Percentiles rank a stretch among this genome's conserved stretches.
phyloP scores from a whole-genome alignment of 2,888 invertebrate species.

The Scrobipalpa atriplicella region DNA sequence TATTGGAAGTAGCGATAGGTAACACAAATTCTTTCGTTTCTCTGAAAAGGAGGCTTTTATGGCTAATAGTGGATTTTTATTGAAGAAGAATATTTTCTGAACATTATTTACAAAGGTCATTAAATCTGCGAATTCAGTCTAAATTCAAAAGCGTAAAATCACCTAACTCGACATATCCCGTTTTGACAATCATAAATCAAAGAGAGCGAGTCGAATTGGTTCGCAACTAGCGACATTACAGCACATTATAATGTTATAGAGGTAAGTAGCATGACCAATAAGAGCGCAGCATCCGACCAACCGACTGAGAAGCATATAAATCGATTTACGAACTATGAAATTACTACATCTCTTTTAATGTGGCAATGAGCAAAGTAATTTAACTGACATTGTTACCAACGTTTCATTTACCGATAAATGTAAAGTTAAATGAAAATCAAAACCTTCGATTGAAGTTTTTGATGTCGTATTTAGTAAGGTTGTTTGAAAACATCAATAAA shows the following conservation, averaged over 20 bases:
- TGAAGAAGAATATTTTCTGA: too few relatives aligned
- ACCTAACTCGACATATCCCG: conserved; percentile 13
- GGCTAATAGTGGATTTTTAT: too few relatives aligned
- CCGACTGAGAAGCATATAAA: neutral
- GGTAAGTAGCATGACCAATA: conserved; percentile 25
- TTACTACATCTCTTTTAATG: conserved; percentile 5
- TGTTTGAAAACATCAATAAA: too few relatives aligned
- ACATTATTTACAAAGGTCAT: too few relatives aligned
- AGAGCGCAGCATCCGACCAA: conserved; percentile 4
- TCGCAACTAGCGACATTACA: conserved; percentile 23
- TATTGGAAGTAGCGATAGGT: too few relatives aligned
- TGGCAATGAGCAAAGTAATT: neutral
- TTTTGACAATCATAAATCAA: conserved; percentile 7
- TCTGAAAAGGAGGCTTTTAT: too few relatives aligned
- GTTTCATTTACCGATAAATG: neutral
- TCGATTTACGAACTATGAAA: conserved; percentile 19
- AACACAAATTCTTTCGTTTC: too few relatives aligned
- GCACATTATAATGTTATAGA: neutral
- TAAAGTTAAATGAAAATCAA: too few relatives aligned
- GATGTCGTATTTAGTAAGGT: too few relatives aligned
- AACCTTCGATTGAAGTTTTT: too few relatives aligned
- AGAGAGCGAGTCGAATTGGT: conserved; percentile 25
- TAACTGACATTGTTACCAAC: neutral
- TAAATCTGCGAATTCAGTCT: too few relatives aligned
- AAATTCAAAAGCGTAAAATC: conserved; percentile 3